These are phyloP conservation scores for Erebia palarica DNA, from an alignment of 2,888 invertebrate species.

Conservation along the genomic window DNA sequence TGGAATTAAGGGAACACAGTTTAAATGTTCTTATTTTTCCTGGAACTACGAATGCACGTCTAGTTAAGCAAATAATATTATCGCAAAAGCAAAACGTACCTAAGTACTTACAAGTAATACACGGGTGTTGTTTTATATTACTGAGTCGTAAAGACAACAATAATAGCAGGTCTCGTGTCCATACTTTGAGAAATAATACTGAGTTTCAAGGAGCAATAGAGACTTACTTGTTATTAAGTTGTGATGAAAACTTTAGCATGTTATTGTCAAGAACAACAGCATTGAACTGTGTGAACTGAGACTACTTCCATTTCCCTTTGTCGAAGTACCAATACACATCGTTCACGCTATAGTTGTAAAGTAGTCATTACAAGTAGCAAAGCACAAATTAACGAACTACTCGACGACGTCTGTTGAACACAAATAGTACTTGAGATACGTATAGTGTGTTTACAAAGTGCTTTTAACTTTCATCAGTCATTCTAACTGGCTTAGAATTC, in stretches of 20 bases:
- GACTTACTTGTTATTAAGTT: constrained; percentile 32
- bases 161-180: constrained; percentile 28
- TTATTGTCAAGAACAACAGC: constrained; percentile 33
- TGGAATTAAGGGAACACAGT: no score
- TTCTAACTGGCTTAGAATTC: background rate
- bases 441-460: background rate
- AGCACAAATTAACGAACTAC: constrained; percentile 1
- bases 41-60: no score
- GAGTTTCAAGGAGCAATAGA: constrained; percentile 21
- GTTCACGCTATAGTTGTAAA: constrained; percentile 15
- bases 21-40: no score
- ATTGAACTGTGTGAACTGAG: constrained; percentile 35
- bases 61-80: no score
- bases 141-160: constrained; percentile 20
- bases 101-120: constrained; percentile 1
- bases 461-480: background rate
- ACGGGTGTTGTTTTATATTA: constrained; percentile 15
- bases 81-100: no score
- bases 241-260: constrained; percentile 35
- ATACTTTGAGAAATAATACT: constrained; percentile 31
- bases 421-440: constrained; percentile 5
- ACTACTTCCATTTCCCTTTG: constrained; percentile 30
- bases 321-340: constrained; percentile 8
- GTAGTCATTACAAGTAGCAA: constrained; percentile 25
- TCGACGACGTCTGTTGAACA: constrained; percentile 5